Evolutionary conservation across 1,140 invertebrate species (phyloP).

Genomic region (Trichogramma pretiosum): DNA sequence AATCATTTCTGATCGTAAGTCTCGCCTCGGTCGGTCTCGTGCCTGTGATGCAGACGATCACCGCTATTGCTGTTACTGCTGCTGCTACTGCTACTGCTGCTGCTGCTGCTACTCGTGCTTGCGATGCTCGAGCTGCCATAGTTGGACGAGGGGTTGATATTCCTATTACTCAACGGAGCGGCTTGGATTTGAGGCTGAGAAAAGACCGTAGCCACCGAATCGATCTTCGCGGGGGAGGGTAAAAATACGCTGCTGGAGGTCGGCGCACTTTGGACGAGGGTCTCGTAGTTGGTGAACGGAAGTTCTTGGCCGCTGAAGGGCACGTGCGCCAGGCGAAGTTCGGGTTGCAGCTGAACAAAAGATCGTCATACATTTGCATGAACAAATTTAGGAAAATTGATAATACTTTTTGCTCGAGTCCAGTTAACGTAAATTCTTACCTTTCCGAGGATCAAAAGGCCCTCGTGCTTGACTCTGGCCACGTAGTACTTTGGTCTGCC

Average conservation of each 20-base stretch:
- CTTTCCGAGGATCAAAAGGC: background rate
- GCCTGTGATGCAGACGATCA: background rate
- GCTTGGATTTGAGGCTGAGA: background rate
- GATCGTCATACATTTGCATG: too few relatives aligned
- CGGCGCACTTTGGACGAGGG: conserved; percentile 6
- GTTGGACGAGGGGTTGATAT: too few relatives aligned
- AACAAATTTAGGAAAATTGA: too few relatives aligned
- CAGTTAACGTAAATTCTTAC: too few relatives aligned
- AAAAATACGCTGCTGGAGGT: background rate
- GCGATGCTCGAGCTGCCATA: too few relatives aligned
- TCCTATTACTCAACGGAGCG: background rate
- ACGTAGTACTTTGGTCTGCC: conserved; percentile 14
- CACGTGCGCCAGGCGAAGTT: conserved; percentile 3
- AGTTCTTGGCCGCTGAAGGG: conserved; percentile 14
- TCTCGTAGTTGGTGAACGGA: conserved; percentile 18
- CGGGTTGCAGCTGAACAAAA: conserved; percentile 12
- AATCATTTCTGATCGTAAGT: too few relatives aligned
- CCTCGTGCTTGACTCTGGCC: conserved; percentile 15
- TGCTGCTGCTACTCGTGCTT: background rate
- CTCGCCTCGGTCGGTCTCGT: background rate
- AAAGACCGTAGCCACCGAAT: background rate
- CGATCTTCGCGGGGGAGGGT: too few relatives aligned
- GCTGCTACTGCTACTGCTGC: background rate
- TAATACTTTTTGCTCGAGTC: too few relatives aligned
- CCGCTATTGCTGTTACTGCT: background rate